Evolutionary conservation across 1,140 invertebrate species (phyloP).

Genomic region (Contarinia nasturtii): DNA sequence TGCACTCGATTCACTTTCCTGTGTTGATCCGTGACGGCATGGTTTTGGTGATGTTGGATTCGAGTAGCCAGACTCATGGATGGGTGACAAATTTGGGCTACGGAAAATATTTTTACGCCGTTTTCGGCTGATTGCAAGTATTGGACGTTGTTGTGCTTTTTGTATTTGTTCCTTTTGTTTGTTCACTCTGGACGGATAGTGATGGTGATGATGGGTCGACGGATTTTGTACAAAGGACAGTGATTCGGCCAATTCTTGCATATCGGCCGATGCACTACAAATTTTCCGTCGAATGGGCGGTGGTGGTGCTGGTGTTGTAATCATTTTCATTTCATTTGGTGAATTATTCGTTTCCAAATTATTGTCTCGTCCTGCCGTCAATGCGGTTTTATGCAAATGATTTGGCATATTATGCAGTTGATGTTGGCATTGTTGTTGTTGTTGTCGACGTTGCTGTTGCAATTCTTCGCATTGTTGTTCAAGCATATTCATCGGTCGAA

Average conservation of each 20-base stretch:
- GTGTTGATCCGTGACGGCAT: conserved; percentile 15
- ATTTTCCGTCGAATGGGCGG: conserved; percentile 27
- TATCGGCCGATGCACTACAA: conserved; percentile 17
- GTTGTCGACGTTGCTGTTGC: conserved; percentile 3
- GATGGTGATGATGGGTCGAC: background rate
- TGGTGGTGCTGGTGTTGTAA: conserved; percentile 25
- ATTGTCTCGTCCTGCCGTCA: background rate
- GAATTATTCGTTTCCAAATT: background rate
- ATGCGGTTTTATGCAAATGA: conserved; percentile 4
- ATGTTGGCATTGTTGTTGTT: conserved; percentile 5
- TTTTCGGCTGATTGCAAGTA: conserved; percentile 16
- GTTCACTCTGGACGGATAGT: background rate
- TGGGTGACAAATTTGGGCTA: conserved; percentile 43
- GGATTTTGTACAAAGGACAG: conserved; percentile 20
- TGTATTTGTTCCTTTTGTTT: too few species aligned
- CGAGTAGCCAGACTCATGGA: conserved; percentile 49
- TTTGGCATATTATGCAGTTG: conserved; percentile 13
- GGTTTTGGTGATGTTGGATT: conserved; percentile 45
- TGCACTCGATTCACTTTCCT: background rate
- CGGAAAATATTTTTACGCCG: conserved; percentile 26
- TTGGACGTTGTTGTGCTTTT: conserved; percentile 3
- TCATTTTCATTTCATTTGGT: conserved; percentile 4
- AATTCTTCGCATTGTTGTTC: conserved; percentile 3
- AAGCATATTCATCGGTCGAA: conserved; percentile 12
- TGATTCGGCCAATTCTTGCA: conserved; percentile 30